Percentiles rank a stretch among this genome's conserved stretches.
Evolutionary conservation across 2,888 invertebrate genomes (phyloP).

Genomic region (Platynereis dumerilii): DNA sequence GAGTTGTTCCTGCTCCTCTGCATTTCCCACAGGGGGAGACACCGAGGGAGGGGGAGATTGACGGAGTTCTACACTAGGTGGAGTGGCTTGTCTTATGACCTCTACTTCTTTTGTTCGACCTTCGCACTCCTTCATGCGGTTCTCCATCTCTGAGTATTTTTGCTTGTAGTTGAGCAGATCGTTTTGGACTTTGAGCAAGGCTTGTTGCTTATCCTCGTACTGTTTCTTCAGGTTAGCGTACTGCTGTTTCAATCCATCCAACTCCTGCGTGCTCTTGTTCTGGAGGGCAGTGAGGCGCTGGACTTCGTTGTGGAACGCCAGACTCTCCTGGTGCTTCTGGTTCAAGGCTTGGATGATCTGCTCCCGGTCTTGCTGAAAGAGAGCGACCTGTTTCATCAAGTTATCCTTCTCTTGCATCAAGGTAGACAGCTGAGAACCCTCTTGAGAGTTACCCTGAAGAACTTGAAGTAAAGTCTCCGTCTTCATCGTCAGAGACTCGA

Average conservation of each 20-base stretch:
- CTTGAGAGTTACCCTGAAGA: conserved; percentile 48
- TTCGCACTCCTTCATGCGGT: conserved; percentile 9
- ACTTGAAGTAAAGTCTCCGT: conserved; percentile 59
- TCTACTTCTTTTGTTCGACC: conserved; percentile 5
- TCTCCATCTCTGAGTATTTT: conserved; percentile 54
- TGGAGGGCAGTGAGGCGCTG: conserved; percentile 70
- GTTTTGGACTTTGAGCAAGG: conserved; percentile 59
- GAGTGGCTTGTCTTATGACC: neutral
- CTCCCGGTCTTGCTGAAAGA: conserved; percentile 65
- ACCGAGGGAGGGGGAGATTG: neutral
- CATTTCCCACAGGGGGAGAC: neutral
- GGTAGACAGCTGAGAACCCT: conserved; percentile 39
- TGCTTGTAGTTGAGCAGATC: conserved; percentile 60
- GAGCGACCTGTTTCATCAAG: conserved; percentile 74
- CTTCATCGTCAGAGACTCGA: conserved; percentile 62
- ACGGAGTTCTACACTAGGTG: neutral
- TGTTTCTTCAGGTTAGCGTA: conserved; percentile 55
- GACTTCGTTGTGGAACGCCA: conserved; percentile 85
- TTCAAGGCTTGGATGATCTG: conserved; percentile 68
- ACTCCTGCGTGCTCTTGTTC: conserved; percentile 44
- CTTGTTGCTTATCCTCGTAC: conserved; percentile 62
- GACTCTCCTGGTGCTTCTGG: conserved; percentile 83
- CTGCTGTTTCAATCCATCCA: conserved; percentile 50
- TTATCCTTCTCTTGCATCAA: conserved; percentile 59
- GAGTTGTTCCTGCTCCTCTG: neutral